These are phyloP conservation scores for Limnephilus marmoratus DNA, from an alignment of 2,888 invertebrate genomes.

Conservation along the genomic window DNA sequence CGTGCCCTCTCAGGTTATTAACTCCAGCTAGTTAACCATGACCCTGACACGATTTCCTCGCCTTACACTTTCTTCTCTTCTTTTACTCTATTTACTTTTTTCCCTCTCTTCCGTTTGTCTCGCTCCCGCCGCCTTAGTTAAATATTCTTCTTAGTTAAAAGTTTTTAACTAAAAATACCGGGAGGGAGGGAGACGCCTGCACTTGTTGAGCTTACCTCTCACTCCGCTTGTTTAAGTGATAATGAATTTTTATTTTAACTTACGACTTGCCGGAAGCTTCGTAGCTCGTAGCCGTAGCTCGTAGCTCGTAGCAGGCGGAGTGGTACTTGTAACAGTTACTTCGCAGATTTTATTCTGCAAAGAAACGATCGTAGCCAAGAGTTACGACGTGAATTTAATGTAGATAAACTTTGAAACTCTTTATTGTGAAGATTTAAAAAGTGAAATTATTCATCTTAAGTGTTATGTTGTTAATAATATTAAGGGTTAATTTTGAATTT, in stretches of 20 bases:
- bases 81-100: slow-evolving; percentile 63
- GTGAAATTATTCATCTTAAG: background rate
- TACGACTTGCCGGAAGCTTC: slow-evolving; percentile 37
- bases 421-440: background rate
- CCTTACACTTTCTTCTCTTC: slow-evolving; percentile 56
- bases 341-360: slow-evolving; percentile 31
- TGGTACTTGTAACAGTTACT: background rate
- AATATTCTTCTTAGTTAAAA: slow-evolving; percentile 66
- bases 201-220: slow-evolving; percentile 63
- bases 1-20: slow-evolving; percentile 58
- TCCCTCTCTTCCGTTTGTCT: slow-evolving; percentile 51
- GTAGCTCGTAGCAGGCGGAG: background rate
- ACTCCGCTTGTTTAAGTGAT: slow-evolving; percentile 62
- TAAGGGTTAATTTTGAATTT: background rate
- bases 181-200: slow-evolving; percentile 58
- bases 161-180: slow-evolving; percentile 66
- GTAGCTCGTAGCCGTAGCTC: background rate
- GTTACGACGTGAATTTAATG: background rate
- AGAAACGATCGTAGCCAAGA: slow-evolving; percentile 7
- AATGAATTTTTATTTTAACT: slow-evolving; percentile 66
- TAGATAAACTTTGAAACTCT: background rate
- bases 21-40: slow-evolving; percentile 65
- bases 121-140: slow-evolving; percentile 63
- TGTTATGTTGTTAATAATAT: background rate
- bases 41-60: slow-evolving; percentile 65